A percentile compares a stretch with the other conserved stretches of the same genome.
These are phyloP conservation scores for Panopea generosa DNA, from an alignment of 2,888 invertebrate species.

Conservation along the genomic window DNA sequence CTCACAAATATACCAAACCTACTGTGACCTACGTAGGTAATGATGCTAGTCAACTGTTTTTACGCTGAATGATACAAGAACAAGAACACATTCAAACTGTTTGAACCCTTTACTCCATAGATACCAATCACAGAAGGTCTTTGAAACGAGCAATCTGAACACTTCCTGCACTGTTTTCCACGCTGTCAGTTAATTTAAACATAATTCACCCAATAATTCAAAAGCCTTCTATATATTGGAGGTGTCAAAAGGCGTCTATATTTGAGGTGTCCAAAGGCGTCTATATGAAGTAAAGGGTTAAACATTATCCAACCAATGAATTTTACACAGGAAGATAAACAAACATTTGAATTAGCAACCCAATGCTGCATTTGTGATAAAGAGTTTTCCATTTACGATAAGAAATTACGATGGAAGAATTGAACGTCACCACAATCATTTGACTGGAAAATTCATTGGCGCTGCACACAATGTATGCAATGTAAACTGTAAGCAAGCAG, in stretches of 20 bases:
- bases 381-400: not conserved
- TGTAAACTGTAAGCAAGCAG: constrained; percentile 27
- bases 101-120: too few relatives aligned
- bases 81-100: constrained; percentile 24
- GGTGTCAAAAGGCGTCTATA: too few relatives aligned
- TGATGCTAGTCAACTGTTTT: constrained; percentile 18
- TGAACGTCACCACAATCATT: constrained; percentile 37
- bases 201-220: too few relatives aligned
- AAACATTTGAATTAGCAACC: not conserved
- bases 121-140: too few relatives aligned
- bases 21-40: constrained; percentile 37
- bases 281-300: too few relatives aligned
- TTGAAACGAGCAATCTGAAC: too few relatives aligned
- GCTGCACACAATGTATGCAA: constrained; percentile 32
- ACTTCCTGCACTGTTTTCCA: too few relatives aligned
- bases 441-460: constrained; percentile 33
- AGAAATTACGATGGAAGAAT: constrained; percentile 10
- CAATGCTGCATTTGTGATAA: constrained; percentile 35
- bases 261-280: too few relatives aligned
- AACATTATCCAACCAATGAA: constrained; percentile 32
- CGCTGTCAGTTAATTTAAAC: too few relatives aligned
- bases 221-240: too few relatives aligned
- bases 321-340: constrained; percentile 1
- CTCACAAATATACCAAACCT: constrained; percentile 39
- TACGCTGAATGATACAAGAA: constrained; percentile 27